Percentiles rank a stretch among this genome's conserved stretches.
These are phyloP conservation scores for Drosophila lowei DNA, from an alignment of 1,140 invertebrate genomes.

Conservation along the genomic window DNA sequence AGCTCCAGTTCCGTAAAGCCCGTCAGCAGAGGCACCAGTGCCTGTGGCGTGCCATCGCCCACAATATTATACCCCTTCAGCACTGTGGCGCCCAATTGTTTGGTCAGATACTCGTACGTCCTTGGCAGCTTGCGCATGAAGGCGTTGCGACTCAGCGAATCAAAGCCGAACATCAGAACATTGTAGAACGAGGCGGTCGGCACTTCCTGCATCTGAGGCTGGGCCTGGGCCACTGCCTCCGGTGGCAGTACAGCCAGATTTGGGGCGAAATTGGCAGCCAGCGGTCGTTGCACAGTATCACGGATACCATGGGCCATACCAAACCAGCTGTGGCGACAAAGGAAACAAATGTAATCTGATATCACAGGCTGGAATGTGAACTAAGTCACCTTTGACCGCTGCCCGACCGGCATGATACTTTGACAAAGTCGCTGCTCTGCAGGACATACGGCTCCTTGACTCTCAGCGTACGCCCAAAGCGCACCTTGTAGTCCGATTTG, in stretches of 20 bases:
- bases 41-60: constrained; percentile 97
- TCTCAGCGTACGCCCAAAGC: constrained; percentile 84
- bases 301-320: constrained; percentile 78
- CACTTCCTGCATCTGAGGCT: constrained; percentile 61
- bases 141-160: constrained; percentile 94
- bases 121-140: constrained; percentile 94
- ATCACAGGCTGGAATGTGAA: no score
- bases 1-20: constrained; percentile 94
- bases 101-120: constrained; percentile 89
- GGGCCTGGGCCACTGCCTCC: constrained; percentile 58
- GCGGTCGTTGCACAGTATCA: constrained; percentile 61
- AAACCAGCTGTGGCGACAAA: constrained; percentile 53
- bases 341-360: not conserved
- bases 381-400: constrained; percentile 83
- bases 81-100: constrained; percentile 88
- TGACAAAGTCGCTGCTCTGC: constrained; percentile 87
- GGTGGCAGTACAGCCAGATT: constrained; percentile 60
- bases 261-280: constrained; percentile 44
- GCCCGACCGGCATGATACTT: constrained; percentile 85
- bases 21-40: constrained; percentile 95
- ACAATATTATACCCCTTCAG: constrained; percentile 95
- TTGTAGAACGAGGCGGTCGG: constrained; percentile 84
- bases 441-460: constrained; percentile 86
- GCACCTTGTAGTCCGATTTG: constrained; percentile 85
- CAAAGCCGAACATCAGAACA: constrained; percentile 95